Evolutionary conservation across 2,113 vertebrate genomes (phyloP).

Genomic region (Cairina moschata): DNA sequence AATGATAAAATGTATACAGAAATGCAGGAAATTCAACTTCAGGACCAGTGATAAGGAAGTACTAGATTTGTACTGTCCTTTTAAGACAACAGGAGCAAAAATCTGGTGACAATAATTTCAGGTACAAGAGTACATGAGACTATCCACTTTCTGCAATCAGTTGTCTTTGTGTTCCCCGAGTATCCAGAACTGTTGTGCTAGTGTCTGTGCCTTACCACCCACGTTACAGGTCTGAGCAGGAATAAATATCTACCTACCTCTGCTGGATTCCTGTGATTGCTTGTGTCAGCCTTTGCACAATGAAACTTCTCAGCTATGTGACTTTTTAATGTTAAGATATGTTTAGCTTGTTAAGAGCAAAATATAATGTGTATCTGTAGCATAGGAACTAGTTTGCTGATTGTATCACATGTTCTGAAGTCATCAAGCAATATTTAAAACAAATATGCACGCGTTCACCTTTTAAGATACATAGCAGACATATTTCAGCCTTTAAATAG

Average conservation of each 20-base stretch:
- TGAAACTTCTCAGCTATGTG: neutral
- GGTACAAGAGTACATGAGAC: neutral
- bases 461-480: constrained; percentile 33
- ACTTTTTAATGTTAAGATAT: neutral
- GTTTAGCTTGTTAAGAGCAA: neutral
- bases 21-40: neutral
- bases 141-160: neutral
- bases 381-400: neutral
- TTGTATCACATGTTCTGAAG: neutral
- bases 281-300: neutral
- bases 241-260: neutral
- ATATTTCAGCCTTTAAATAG: constrained; percentile 35
- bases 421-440: constrained; percentile 1
- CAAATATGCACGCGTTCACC: neutral
- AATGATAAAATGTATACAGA: neutral
- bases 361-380: constrained; percentile 4
- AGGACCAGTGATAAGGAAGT: neutral
- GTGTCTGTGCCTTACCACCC: neutral
- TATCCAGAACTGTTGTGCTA: neutral
- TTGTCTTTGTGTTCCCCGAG: neutral
- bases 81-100: neutral
- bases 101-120: neutral
- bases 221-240: neutral
- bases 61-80: neutral
- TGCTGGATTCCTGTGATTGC: neutral